Percentiles rank a stretch among this genome's conserved stretches.
These are phyloP conservation scores for Cheilosia soror DNA, from an alignment of 2,888 invertebrate species.

Conservation along the genomic window DNA sequence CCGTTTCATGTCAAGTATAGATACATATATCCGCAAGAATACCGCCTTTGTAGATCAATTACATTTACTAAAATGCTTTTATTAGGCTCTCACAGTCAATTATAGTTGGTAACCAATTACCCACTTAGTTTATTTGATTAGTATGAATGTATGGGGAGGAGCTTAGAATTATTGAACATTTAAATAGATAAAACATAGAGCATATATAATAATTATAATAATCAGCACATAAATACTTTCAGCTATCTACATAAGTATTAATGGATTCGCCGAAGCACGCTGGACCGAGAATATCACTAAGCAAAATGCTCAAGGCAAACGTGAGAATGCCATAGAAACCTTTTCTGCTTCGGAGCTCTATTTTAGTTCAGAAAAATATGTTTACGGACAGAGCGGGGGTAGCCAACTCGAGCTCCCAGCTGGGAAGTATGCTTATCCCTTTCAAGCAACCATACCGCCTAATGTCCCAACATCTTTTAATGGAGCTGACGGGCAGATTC, in stretches of 20 bases:
- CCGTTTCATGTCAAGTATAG: no score
- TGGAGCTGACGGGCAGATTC: slow-evolving; percentile 89
- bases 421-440: slow-evolving; percentile 90
- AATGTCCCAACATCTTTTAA: slow-evolving; percentile 91
- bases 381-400: slow-evolving; percentile 84
- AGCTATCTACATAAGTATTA: slow-evolving; percentile 82
- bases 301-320: slow-evolving; percentile 80
- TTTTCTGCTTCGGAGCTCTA: slow-evolving; percentile 81
- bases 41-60: no score
- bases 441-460: slow-evolving; percentile 86
- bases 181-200: no score
- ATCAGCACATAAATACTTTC: slow-evolving; percentile 30
- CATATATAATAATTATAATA: no score
- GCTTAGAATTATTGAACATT: no score
- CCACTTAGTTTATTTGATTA: no score
- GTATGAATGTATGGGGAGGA: no score
- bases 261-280: slow-evolving; percentile 82
- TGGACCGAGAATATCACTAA: slow-evolving; percentile 82
- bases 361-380: slow-evolving; percentile 81
- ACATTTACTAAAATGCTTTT: no score
- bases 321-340: slow-evolving; percentile 79
- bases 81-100: no score
- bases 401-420: slow-evolving; percentile 88
- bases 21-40: no score
- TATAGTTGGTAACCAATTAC: no score